Percentiles rank a stretch among this genome's conserved stretches.
These are phyloP conservation scores for Clupea harengus DNA, from an alignment of 2,113 vertebrate genomes.

Conservation along the genomic window DNA sequence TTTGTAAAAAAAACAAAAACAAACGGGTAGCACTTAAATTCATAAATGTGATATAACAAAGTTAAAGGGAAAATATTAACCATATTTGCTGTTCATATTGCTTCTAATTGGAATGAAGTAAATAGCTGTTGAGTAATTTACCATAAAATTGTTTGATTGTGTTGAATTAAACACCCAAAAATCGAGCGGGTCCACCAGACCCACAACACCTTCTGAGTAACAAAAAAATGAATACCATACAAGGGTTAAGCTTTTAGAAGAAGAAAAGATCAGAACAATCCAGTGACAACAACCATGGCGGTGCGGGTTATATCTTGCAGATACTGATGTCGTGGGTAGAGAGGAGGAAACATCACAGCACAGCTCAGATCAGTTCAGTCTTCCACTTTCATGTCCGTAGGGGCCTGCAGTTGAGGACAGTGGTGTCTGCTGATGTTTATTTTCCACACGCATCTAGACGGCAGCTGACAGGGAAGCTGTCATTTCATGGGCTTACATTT, in stretches of 20 bases:
- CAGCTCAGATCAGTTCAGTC: neutral
- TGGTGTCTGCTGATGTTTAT: neutral
- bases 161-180: too few relatives aligned
- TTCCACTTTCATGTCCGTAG: neutral
- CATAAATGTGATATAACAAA: too few relatives aligned
- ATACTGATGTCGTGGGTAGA: neutral
- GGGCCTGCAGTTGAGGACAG: neutral
- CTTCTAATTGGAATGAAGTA: too few relatives aligned
- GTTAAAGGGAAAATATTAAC: too few relatives aligned
- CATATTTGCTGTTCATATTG: too few relatives aligned
- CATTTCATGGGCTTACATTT: slow-evolving; percentile 1
- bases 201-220: too few relatives aligned
- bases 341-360: neutral
- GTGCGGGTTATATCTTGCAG: neutral
- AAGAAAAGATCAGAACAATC: neutral
- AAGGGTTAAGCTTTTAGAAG: neutral
- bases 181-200: too few relatives aligned
- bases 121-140: too few relatives aligned
- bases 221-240: too few relatives aligned
- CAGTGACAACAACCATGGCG: neutral
- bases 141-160: too few relatives aligned
- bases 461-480: neutral
- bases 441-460: neutral
- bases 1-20: too few relatives aligned
- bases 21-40: too few relatives aligned